Conservation (phyloP, 2,113 vertebrate species). For the Larimichthys polyactis region DNA sequence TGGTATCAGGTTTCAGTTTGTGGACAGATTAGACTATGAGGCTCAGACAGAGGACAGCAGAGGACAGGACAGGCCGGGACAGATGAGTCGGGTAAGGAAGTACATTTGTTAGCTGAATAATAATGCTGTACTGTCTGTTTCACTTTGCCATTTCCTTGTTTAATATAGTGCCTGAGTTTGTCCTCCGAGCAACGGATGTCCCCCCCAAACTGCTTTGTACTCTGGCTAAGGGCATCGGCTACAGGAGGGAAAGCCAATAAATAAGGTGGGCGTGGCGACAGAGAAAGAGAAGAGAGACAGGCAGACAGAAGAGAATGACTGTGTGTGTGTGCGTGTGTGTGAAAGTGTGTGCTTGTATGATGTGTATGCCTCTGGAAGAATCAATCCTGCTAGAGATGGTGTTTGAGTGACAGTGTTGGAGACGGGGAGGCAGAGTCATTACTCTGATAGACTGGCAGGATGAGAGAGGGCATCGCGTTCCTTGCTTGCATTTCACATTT, state of each 20-base stretch:
- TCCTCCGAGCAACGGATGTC: conserved; percentile 62
- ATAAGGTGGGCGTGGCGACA: conserved; percentile 46
- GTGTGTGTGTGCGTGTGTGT: conserved; percentile 2
- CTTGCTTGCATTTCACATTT: conserved; percentile 42
- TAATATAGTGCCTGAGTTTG: conserved; percentile 57
- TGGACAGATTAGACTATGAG: conserved; percentile 43
- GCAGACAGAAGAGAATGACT: neutral
- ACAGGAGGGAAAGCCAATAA: conserved; percentile 51
- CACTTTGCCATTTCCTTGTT: conserved; percentile 59
- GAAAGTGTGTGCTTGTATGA: conserved; percentile 19
- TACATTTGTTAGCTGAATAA: conserved; percentile 66
- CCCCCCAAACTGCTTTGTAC: conserved; percentile 41
- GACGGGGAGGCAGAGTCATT: conserved; percentile 62
- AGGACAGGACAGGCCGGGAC: conserved; percentile 39
- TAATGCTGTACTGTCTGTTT: conserved; percentile 64
- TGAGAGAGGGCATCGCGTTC: conserved; percentile 47
- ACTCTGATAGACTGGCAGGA: conserved; percentile 73
- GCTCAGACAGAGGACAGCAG: conserved; percentile 59
- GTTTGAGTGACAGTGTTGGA: conserved; percentile 72
- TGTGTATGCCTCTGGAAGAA: conserved; percentile 56
- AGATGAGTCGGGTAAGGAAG: conserved; percentile 32
- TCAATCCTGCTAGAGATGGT: conserved; percentile 66
- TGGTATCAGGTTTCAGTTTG: conserved; percentile 54
- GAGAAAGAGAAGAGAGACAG: conserved; percentile 38
- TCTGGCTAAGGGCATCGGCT: conserved; percentile 57